These are phyloP conservation scores for Carassius auratus DNA, from an alignment of 2,113 vertebrate genomes.

Conservation along the genomic window DNA sequence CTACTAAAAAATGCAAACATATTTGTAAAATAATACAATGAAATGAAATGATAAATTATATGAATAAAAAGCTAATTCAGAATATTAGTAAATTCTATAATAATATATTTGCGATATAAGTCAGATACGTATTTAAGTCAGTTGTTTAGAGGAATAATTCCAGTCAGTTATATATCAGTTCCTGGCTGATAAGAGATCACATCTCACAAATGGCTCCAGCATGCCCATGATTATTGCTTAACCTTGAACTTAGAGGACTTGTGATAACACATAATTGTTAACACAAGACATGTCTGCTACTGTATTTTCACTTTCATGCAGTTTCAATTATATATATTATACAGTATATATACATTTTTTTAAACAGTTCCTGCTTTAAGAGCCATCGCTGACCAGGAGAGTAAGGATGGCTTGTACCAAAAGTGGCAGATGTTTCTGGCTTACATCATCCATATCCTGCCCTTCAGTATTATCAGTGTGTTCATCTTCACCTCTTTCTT, in stretches of 20 bases:
- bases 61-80: too few species aligned
- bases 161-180: slow-evolving; percentile 1
- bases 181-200: neutral
- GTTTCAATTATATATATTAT: neutral
- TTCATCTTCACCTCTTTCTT: slow-evolving; percentile 83
- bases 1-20: neutral
- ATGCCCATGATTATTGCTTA: neutral
- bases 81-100: too few species aligned
- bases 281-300: slow-evolving; percentile 10
- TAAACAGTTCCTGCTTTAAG: slow-evolving; percentile 83
- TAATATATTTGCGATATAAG: too few species aligned
- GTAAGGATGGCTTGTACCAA: slow-evolving; percentile 90
- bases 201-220: neutral
- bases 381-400: slow-evolving; percentile 91
- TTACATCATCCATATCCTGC: slow-evolving; percentile 88
- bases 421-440: slow-evolving; percentile 97
- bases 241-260: slow-evolving; percentile 2
- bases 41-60: too few species aligned
- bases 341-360: too few species aligned
- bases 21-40: too few species aligned
- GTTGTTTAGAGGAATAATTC: neutral
- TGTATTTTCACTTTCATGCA: slow-evolving; percentile 13
- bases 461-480: slow-evolving; percentile 87
- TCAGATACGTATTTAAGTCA: neutral
- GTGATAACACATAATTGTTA: slow-evolving; percentile 3